These are phyloP conservation scores for Nowickia ferox DNA, from an alignment of 2,888 invertebrate genomes.

Conservation along the genomic window DNA sequence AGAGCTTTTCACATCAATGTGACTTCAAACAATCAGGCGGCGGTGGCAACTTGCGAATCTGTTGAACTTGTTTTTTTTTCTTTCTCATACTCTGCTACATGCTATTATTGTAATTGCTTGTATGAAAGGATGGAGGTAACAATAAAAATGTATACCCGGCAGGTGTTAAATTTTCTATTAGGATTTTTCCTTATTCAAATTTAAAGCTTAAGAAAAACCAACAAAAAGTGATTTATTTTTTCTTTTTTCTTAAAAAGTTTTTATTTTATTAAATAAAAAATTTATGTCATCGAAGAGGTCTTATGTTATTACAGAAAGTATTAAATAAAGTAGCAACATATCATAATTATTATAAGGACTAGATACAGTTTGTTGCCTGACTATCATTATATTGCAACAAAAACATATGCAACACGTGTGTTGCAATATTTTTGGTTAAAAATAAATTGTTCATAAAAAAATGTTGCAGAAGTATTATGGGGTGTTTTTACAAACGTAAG, in stretches of 20 bases:
- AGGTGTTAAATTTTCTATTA: constrained; percentile 45
- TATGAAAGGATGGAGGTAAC: neutral
- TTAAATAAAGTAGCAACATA: too few species aligned
- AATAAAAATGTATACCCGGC: neutral
- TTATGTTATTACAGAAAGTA: too few species aligned
- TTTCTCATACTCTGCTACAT: neutral
- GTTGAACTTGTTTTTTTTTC: constrained; percentile 23
- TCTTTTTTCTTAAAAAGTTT: neutral
- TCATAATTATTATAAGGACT: too few species aligned
- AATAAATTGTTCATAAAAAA: too few species aligned
- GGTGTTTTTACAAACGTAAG: too few species aligned
- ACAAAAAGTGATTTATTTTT: neutral
- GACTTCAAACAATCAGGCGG: constrained; percentile 19
- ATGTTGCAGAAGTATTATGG: too few species aligned
- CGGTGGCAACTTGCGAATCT: constrained; percentile 19
- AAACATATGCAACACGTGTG: too few species aligned
- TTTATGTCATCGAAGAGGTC: too few species aligned
- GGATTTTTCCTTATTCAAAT: constrained; percentile 1
- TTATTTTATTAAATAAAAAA: too few species aligned
- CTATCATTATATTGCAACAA: too few species aligned
- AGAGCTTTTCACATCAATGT: constrained; percentile 54
- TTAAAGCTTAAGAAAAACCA: constrained; percentile 8
- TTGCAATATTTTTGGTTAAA: too few species aligned
- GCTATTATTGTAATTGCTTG: constrained; percentile 6
- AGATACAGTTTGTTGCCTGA: too few species aligned